phyloP scores from a whole-genome alignment of 2,797 vertebrate genomes.

The Peromyscus aztecus region DNA sequence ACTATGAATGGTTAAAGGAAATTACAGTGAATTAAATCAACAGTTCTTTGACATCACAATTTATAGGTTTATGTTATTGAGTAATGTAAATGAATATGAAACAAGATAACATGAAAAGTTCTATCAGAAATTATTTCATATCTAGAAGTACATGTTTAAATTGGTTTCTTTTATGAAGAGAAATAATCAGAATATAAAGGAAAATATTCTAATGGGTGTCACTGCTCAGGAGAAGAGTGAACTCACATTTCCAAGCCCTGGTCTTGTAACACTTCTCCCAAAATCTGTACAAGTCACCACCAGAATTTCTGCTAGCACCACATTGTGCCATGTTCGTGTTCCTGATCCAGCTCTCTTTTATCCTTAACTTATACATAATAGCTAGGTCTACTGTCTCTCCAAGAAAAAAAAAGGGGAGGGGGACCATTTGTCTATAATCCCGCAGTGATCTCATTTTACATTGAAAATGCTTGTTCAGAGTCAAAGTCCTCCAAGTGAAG shows the following conservation, averaged over 20 bases:
- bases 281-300: neutral
- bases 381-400: neutral
- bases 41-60: constrained; percentile 4
- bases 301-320: neutral
- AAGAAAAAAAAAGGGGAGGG: neutral
- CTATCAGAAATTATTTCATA: constrained; percentile 32
- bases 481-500: constrained; percentile 4
- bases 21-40: neutral
- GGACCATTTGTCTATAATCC: constrained; percentile 2
- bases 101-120: constrained; percentile 26
- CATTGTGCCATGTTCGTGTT: neutral
- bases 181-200: constrained; percentile 59
- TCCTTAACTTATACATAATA: neutral
- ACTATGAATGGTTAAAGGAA: constrained; percentile 2
- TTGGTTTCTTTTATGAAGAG: constrained; percentile 41
- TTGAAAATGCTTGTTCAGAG: neutral
- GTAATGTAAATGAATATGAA: constrained; percentile 46
- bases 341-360: neutral
- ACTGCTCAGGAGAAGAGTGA: constrained; percentile 25
- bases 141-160: constrained; percentile 30
- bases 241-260: constrained; percentile 7
- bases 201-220: constrained; percentile 22
- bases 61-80: constrained; percentile 10
- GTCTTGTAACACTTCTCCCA: neutral
- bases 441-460: neutral